A percentile compares a stretch with the other conserved stretches of the same genome.
These are phyloP conservation scores for Caenorhabditis auriculariae DNA, from an alignment of 2,888 invertebrate genomes.

Conservation along the genomic window DNA sequence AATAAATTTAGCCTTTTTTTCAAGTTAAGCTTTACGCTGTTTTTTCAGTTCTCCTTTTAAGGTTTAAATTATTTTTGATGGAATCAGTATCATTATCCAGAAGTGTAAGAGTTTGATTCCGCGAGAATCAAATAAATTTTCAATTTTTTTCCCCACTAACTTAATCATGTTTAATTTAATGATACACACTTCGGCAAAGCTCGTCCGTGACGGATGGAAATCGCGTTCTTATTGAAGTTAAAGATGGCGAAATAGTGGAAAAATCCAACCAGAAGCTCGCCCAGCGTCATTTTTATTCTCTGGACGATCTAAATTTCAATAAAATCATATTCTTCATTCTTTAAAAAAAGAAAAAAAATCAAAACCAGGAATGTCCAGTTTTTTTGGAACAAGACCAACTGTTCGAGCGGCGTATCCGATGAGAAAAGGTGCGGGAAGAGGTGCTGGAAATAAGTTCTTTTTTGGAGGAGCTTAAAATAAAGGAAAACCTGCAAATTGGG, in stretches of 20 bases:
- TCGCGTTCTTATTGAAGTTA: conserved; percentile 43
- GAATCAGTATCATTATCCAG: background rate
- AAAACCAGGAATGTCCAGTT: conserved; percentile 15
- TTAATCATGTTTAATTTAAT: too few relatives aligned
- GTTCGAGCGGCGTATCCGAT: conserved; percentile 11
- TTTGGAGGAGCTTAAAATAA: background rate
- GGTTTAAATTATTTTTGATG: too few relatives aligned
- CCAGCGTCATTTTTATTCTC: conserved; percentile 20
- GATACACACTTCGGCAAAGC: conserved; percentile 25
- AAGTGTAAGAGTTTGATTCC: background rate
- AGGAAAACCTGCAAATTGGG: conserved; percentile 56
- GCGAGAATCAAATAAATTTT: background rate
- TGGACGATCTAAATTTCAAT: conserved; percentile 2
- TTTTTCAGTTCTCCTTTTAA: too few relatives aligned
- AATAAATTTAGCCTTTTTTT: too few relatives aligned
- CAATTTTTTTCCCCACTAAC: background rate
- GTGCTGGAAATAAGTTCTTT: conserved; percentile 5
- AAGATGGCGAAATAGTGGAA: conserved; percentile 59
- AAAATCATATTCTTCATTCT: conserved; percentile 5
- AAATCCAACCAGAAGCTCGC: conserved; percentile 57
- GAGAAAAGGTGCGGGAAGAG: conserved; percentile 47
- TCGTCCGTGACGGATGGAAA: conserved; percentile 40
- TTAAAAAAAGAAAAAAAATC: background rate
- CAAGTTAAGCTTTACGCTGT: too few relatives aligned
- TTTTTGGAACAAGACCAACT: conserved; percentile 29